Percentiles rank a stretch among this genome's conserved stretches.
phyloP scores from a whole-genome alignment of 2,797 vertebrate genomes.

The Arremon aurantiirostris region DNA sequence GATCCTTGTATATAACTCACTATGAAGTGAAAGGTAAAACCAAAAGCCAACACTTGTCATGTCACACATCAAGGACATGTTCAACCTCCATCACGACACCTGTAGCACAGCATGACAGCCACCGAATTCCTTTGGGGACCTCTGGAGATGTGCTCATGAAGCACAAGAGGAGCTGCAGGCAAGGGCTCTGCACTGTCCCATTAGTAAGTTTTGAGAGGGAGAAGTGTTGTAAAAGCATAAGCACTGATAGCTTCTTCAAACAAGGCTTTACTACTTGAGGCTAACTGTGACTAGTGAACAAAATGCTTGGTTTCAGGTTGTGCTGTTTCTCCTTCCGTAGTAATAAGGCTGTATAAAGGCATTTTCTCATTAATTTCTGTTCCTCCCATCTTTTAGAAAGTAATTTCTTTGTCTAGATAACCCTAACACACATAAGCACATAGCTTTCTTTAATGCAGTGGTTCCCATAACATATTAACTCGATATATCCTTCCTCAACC shows the following conservation, averaged over 20 bases:
- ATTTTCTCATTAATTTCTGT: not conserved
- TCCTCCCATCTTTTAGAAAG: not conserved
- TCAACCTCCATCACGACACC: not conserved
- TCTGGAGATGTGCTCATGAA: not conserved
- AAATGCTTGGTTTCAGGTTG: not conserved
- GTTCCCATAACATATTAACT: not conserved
- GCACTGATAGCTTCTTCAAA: not conserved
- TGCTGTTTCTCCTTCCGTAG: not conserved
- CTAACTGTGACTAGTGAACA: not conserved
- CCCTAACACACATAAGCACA: not conserved
- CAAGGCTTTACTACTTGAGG: not conserved
- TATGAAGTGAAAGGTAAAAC: not conserved
- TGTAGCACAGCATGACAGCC: rapidly evolving
- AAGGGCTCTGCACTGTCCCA: not conserved
- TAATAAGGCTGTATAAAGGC: not conserved
- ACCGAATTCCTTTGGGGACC: not conserved
- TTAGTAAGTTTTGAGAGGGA: not conserved
- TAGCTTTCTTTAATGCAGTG: not conserved
- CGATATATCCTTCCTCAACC: not conserved
- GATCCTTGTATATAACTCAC: not conserved
- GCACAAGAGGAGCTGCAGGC: not conserved
- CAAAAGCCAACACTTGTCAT: not conserved
- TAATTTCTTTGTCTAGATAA: not conserved
- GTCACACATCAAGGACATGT: not conserved
- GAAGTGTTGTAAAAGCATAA: not conserved